A percentile compares a stretch with the other conserved stretches of the same genome.
These are phyloP conservation scores for Gastrophysa polygoni DNA, from an alignment of 2,888 invertebrate species.

Conservation along the genomic window DNA sequence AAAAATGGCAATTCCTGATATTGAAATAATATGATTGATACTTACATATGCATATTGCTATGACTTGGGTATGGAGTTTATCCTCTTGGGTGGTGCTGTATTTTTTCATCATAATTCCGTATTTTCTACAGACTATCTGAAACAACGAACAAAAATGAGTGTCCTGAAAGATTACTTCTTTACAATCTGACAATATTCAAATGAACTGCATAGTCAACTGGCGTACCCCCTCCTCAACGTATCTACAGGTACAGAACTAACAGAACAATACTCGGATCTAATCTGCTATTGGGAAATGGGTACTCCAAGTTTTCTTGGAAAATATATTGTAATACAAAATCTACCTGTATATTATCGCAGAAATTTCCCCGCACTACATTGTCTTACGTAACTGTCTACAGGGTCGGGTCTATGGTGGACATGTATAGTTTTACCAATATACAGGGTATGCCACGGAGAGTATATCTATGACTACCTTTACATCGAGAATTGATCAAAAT, in stretches of 20 bases:
- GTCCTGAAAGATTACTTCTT: neutral
- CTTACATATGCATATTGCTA: neutral
- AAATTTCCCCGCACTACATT: no score
- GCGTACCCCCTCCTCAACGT: no score
- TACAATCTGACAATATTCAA: no score
- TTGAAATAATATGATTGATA: neutral
- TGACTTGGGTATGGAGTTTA: neutral
- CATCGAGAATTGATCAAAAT: no score
- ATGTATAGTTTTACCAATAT: no score
- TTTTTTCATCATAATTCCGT: neutral
- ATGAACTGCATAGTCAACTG: no score
- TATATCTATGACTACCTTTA: no score
- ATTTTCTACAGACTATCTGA: neutral
- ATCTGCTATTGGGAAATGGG: neutral
- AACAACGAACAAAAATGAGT: neutral
- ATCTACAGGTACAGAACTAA: neutral
- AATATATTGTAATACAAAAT: neutral
- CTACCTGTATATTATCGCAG: neutral
- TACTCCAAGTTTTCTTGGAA: neutral
- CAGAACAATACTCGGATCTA: neutral
- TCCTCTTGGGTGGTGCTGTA: neutral
- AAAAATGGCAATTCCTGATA: no score
- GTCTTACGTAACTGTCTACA: no score
- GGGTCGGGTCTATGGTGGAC: no score
- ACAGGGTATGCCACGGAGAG: no score